These are phyloP conservation scores for Arizona elegans DNA, from an alignment of 2,113 vertebrate genomes.

Conservation along the genomic window DNA sequence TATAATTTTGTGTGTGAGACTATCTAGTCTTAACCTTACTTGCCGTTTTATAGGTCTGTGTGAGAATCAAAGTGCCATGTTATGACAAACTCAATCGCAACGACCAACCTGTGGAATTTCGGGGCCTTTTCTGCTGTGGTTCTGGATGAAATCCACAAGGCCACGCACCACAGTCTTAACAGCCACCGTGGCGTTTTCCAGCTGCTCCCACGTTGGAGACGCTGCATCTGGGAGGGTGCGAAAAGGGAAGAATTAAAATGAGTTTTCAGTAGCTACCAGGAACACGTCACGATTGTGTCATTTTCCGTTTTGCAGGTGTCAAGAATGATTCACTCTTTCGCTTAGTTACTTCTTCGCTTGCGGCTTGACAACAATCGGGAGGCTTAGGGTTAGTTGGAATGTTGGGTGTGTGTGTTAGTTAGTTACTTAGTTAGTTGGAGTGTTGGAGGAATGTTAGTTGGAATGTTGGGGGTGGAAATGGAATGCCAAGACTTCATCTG, in stretches of 20 bases:
- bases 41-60: not conserved
- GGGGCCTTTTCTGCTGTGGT: slow-evolving; percentile 94
- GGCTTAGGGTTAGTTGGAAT: too few relatives aligned
- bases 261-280: not conserved
- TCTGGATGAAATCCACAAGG: slow-evolving; percentile 95
- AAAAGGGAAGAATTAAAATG: not conserved
- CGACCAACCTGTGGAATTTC: slow-evolving; percentile 85
- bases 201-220: slow-evolving; percentile 88
- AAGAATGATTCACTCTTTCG: too few relatives aligned
- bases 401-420: too few relatives aligned
- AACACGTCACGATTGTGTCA: not conserved
- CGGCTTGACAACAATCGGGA: too few relatives aligned
- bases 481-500: too few relatives aligned
- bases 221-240: slow-evolving; percentile 77
- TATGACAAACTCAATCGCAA: not conserved
- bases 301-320: too few relatives aligned
- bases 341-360: too few relatives aligned
- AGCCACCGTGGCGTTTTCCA: slow-evolving; percentile 91
- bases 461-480: too few relatives aligned
- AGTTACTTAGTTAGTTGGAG: too few relatives aligned
- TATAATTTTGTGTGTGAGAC: not conserved
- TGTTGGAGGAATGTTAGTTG: too few relatives aligned
- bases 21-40: not conserved
- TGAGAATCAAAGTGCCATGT: not conserved
- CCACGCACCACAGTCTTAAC: slow-evolving; percentile 93